Evolutionary conservation across 2,797 vertebrate genomes (phyloP), one percentile per base, ranked within the genome.

Genomic region (Molossus molossus): DNA sequence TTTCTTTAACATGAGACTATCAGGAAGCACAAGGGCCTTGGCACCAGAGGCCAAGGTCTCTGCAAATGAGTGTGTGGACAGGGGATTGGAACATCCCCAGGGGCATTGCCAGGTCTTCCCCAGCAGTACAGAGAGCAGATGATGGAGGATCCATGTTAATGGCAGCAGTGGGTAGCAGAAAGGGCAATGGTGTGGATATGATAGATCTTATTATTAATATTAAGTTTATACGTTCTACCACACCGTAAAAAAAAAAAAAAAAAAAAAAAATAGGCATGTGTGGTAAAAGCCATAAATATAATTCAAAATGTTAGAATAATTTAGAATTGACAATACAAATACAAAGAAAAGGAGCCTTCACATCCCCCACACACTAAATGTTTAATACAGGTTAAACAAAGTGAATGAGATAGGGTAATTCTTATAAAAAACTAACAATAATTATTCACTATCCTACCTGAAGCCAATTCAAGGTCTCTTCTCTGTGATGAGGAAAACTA

Each of bases 401-500:
- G 23, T 90, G 45, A 91, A 37, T 64, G 37, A 84, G 65, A 53
- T 40, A 91, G 1, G 40, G 8, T 58, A 95, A 92, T 93, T 83
- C 14, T 67, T 89, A 72, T 3, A 93, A 95, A 45, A 95, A 88
- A 50, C 5, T 83, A 64, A 65, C 21, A 85, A 60, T 64, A 88
- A 82, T 83, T 88, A 94, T 85, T 92, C n/a, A 77, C n/a, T 93
- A 45, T 90, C 65, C 96, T 97, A 94, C 91, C 88, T 97, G 94
- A 98, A 97, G 58, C 62, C 95, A 97, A 96, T 97, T 97, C 94
- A 96, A 97, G 96, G 95, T 98, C 89, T 96, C 96, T 97, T 90
- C 86, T 96, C 92, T 96, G 92, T 94, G 92, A 97, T 97, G 95
- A 98, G 97, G 92, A 97, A 98, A 98, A 94, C 82, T 84, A 77